Conservation (phyloP, 2,888 invertebrate species). For the Aphelenchoides bicaudatus region DNA sequence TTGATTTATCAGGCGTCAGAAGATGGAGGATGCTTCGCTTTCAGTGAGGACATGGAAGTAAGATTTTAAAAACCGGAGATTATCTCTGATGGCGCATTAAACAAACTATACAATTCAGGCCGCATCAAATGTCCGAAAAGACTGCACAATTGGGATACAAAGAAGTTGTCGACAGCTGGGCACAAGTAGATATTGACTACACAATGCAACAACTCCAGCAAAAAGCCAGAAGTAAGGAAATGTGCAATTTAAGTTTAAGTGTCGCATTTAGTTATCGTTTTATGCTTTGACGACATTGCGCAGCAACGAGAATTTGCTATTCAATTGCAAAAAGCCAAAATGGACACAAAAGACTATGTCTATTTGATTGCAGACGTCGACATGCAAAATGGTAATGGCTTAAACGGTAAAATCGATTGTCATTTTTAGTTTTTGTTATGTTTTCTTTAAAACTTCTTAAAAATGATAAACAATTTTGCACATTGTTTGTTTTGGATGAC, state of each 20-base stretch:
- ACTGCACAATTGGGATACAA: no score
- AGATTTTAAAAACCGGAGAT: neutral
- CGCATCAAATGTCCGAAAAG: no score
- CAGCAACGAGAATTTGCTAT: conserved; percentile 27
- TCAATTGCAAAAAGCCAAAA: conserved; percentile 26
- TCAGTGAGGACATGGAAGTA: neutral
- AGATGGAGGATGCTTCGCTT: neutral
- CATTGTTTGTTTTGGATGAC: neutral
- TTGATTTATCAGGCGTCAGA: neutral
- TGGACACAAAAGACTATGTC: conserved; percentile 46
- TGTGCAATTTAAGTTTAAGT: neutral
- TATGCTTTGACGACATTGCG: conserved; percentile 25
- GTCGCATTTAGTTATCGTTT: conserved; percentile 21
- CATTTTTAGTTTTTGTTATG: no score
- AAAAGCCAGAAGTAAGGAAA: neutral
- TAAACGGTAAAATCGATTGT: no score
- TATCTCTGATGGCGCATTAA: neutral
- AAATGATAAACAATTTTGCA: neutral
- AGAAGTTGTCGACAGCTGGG: conserved; percentile 28
- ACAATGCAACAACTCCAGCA: conserved; percentile 1
- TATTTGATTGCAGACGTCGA: conserved; percentile 39
- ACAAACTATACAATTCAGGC: no score
- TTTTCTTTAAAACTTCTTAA: no score
- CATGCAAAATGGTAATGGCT: no score
- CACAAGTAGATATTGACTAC: conserved; percentile 3